Percentiles rank a stretch among this genome's conserved stretches.
Conservation (phyloP, 2,113 vertebrate species). For the Cryptotis parvus region DNA sequence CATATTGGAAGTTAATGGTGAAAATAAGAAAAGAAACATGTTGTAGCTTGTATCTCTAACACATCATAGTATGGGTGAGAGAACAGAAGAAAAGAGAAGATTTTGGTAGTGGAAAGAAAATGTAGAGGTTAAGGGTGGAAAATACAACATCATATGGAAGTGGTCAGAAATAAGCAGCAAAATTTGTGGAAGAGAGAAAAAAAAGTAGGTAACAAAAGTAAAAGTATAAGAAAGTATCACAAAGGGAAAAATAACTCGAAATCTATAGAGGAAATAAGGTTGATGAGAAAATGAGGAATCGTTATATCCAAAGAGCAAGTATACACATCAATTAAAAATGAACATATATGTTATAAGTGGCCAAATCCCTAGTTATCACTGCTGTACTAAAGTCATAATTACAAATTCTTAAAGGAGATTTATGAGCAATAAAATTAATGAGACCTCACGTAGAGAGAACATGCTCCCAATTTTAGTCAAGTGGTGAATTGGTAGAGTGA, state of each 20-base stretch:
- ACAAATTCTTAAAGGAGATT: not conserved
- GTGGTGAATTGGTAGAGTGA: not conserved
- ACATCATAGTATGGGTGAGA: not conserved
- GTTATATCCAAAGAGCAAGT: not conserved
- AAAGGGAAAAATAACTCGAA: not conserved
- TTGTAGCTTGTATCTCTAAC: not conserved
- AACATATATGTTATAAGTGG: not conserved
- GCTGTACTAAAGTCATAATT: not conserved
- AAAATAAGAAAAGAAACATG: not conserved
- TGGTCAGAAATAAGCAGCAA: not conserved
- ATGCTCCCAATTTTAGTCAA: not conserved
- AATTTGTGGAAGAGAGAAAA: not conserved
- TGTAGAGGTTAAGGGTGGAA: not conserved
- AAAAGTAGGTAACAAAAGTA: not conserved
- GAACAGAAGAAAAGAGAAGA: not conserved
- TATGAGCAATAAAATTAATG: conserved; percentile 5
- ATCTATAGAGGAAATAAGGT: not conserved
- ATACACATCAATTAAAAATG: not conserved
- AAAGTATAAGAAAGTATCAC: not conserved
- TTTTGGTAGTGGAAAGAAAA: not conserved
- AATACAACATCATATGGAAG: not conserved
- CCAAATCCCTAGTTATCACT: not conserved
- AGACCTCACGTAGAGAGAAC: not conserved
- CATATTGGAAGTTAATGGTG: not conserved
- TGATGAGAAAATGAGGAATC: not conserved